These are phyloP conservation scores for Onychorhynchus coronatus DNA, from an alignment of 2,113 vertebrate genomes.

Conservation along the genomic window DNA sequence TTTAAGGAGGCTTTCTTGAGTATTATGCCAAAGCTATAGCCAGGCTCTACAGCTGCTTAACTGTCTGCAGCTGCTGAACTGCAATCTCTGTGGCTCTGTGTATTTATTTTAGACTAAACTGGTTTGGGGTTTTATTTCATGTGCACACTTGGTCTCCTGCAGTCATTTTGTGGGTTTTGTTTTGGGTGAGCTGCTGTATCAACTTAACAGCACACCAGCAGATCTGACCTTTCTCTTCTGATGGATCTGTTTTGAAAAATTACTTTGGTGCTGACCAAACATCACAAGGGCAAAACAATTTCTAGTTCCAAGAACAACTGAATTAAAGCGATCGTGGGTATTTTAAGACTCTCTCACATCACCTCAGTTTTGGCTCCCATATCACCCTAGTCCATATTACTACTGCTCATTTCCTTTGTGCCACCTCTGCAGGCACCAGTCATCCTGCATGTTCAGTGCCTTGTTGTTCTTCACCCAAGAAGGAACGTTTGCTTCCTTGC, in stretches of 20 bases:
- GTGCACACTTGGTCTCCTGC: background rate
- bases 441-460: background rate
- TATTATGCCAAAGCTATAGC: background rate
- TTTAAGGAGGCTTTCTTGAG: constrained; percentile 12
- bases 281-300: background rate
- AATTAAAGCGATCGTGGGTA: background rate
- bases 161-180: background rate
- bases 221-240: background rate
- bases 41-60: constrained; percentile 3
- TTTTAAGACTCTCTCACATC: background rate
- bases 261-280: background rate
- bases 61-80: constrained; percentile 7
- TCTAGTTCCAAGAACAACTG: background rate
- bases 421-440: background rate
- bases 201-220: background rate
- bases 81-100: background rate
- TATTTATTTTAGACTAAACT: constrained; percentile 10
- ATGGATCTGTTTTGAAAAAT: background rate
- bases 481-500: background rate
- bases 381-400: background rate
- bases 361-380: background rate
- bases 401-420: background rate
- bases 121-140: background rate
- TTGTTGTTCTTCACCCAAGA: background rate
- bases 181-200: background rate